Percentiles rank a stretch among this genome's conserved stretches.
phyloP scores from a whole-genome alignment of 2,888 invertebrate species.

The Rapana venosa region DNA sequence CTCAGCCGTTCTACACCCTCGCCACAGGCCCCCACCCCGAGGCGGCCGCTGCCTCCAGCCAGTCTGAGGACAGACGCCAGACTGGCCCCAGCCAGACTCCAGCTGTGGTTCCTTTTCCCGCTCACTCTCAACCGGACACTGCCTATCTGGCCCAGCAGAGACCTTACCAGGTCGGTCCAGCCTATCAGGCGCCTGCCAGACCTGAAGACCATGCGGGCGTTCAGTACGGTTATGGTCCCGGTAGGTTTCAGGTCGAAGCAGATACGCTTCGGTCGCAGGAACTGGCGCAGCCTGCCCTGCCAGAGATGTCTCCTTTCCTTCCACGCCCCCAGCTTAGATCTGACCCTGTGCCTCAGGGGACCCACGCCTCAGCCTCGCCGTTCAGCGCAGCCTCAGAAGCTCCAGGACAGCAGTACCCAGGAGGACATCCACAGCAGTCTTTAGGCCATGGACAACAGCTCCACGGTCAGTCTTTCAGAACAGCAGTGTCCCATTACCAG shows the following conservation, averaged over 20 bases:
- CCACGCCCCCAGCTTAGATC: background rate
- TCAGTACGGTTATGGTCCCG: background rate
- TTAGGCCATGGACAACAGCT: background rate
- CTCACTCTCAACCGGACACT: background rate
- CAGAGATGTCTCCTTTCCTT: background rate
- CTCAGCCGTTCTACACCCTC: conserved; percentile 7
- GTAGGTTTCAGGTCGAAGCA: background rate
- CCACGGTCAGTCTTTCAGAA: background rate
- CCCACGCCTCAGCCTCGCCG: background rate
- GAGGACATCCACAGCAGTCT: background rate
- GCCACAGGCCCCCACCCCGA: background rate
- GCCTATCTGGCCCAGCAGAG: background rate
- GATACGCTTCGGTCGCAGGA: background rate
- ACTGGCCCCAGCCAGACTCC: background rate
- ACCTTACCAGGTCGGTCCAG: background rate
- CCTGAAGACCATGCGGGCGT: too few species aligned
- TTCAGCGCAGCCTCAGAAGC: background rate
- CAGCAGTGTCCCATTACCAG: background rate
- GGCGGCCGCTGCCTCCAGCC: background rate
- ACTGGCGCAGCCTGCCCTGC: background rate
- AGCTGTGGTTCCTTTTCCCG: background rate
- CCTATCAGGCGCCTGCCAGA: background rate
- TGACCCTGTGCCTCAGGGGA: background rate
- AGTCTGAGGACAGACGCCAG: background rate
- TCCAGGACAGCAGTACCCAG: background rate